phyloP scores from a whole-genome alignment of 1,140 invertebrate genomes.

The Steinernema khuongi region DNA sequence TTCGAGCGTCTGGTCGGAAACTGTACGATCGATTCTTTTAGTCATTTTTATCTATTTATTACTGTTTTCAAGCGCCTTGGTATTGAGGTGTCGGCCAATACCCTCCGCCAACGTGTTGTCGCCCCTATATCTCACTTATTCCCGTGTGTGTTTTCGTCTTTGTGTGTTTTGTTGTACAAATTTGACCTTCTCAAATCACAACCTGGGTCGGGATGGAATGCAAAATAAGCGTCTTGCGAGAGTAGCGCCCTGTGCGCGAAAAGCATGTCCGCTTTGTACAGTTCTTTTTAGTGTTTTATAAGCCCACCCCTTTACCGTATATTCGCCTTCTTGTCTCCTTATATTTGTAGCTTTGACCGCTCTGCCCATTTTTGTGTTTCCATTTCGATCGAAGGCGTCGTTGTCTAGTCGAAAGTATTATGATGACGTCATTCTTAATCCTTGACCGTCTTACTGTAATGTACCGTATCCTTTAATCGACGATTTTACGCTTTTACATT shows the following conservation, averaged over 20 bases:
- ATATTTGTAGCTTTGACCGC: neutral
- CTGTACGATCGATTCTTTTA: conserved; percentile 6
- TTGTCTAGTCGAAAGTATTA: conserved; percentile 17
- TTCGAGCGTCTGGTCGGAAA: conserved; percentile 19
- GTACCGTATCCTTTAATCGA: neutral
- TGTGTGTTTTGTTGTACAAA: neutral
- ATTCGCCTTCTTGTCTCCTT: neutral
- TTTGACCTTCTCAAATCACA: conserved; percentile 8
- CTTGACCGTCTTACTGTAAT: conserved; percentile 4
- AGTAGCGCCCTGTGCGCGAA: neutral
- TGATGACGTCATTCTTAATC: conserved; percentile 6
- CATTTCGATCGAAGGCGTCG: conserved; percentile 13
- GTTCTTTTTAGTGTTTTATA: neutral
- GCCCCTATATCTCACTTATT: neutral
- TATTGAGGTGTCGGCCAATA: conserved; percentile 15
- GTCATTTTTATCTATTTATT: too few relatives aligned
- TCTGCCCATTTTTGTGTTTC: conserved; percentile 13
- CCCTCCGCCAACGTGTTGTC: neutral
- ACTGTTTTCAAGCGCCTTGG: neutral
- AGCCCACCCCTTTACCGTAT: neutral
- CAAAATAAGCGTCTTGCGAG: conserved; percentile 11
- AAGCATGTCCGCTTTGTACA: conserved; percentile 7
- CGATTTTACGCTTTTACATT: neutral
- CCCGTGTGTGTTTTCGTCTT: neutral
- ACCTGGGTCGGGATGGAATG: conserved; percentile 16